Evolutionary conservation across 2,888 invertebrate genomes (phyloP).

Genomic region (Xestia c-nigrum): DNA sequence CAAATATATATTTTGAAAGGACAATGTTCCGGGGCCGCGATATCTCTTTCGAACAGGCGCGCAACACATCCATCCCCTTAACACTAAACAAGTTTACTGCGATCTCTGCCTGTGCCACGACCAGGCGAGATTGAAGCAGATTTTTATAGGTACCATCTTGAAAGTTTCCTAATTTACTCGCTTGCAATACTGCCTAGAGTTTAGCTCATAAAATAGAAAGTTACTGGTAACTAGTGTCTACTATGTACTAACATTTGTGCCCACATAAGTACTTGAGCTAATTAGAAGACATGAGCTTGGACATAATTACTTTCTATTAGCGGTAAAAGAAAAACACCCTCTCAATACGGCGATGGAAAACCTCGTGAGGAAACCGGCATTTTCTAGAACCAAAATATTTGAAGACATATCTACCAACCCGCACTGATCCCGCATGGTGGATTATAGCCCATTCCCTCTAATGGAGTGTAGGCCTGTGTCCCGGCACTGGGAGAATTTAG

Average conservation of each 20-base stretch:
- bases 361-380: no score
- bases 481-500: no score
- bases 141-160: slow-evolving; percentile 46
- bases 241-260: background rate
- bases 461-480: no score
- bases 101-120: slow-evolving; percentile 30
- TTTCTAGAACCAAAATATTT: no score
- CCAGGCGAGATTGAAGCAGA: slow-evolving; percentile 34
- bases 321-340: background rate
- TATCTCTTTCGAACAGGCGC: no score
- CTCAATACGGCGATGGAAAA: no score
- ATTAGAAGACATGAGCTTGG: background rate
- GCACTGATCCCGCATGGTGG: no score
- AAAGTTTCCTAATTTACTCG: slow-evolving; percentile 30
- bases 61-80: slow-evolving; percentile 54
- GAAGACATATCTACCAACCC: no score
- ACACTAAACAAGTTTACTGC: slow-evolving; percentile 42
- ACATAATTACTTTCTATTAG: background rate
- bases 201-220: slow-evolving; percentile 22
- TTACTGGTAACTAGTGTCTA: background rate
- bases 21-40: no score
- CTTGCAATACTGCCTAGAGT: background rate
- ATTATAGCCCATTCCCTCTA: no score
- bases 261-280: background rate
- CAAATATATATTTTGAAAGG: no score